These are phyloP conservation scores for Polymixis lichenea DNA, from an alignment of 2,888 invertebrate species.

Conservation along the genomic window DNA sequence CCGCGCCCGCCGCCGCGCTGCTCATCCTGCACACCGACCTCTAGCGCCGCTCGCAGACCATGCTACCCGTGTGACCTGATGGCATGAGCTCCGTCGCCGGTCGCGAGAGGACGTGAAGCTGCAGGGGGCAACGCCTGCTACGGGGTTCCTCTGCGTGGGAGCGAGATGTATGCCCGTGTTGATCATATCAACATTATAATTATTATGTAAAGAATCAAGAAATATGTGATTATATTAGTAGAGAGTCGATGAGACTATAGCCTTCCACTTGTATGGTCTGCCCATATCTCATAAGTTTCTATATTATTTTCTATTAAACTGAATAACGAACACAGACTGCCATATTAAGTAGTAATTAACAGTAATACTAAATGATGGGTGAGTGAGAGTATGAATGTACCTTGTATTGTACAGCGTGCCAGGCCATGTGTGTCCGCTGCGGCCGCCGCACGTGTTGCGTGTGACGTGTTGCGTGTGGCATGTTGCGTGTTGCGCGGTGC, in stretches of 20 bases:
- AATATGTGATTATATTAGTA: conserved; percentile 28
- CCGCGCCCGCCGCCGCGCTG: conserved; percentile 76
- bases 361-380: conserved; percentile 58
- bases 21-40: conserved; percentile 83
- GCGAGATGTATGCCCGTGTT: not conserved
- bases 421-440: conserved; percentile 10
- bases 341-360: conserved; percentile 76
- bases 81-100: not conserved
- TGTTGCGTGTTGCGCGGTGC: not conserved
- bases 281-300: conserved; percentile 47
- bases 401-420: conserved; percentile 13
- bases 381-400: conserved; percentile 48
- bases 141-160: not conserved
- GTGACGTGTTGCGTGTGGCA: not conserved
- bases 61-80: not conserved
- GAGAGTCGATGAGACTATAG: conserved; percentile 34
- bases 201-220: conserved; percentile 14
- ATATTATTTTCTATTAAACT: conserved; percentile 58
- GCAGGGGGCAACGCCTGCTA: not conserved
- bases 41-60: conserved; percentile 56
- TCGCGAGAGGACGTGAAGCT: not conserved
- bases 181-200: conserved; percentile 26
- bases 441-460: too few species aligned
- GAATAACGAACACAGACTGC: conserved; percentile 77
- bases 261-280: conserved; percentile 38